Conservation (phyloP, 2,888 invertebrate species). For the Thyatira batis region DNA sequence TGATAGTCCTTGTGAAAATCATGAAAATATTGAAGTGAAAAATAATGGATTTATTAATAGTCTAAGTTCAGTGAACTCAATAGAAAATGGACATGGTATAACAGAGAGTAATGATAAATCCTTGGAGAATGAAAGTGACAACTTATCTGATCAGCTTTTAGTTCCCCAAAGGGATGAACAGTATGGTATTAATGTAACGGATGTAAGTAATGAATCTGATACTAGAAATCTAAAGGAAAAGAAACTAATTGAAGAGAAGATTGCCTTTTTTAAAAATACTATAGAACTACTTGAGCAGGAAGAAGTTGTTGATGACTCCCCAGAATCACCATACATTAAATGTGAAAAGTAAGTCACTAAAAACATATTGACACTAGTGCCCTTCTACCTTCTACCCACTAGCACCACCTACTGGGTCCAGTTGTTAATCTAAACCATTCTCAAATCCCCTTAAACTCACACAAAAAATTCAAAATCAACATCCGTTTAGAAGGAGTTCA, state of each 20-base stretch:
- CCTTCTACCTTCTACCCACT: no score
- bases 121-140: not conserved
- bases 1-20: not conserved
- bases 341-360: conserved; percentile 40
- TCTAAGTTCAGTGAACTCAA: not conserved
- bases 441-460: no score
- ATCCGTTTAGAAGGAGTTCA: no score
- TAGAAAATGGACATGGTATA: not conserved
- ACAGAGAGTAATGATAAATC: no score
- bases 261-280: conserved; percentile 29
- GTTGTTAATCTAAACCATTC: no score
- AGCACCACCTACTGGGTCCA: no score
- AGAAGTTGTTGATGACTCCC: conserved; percentile 41
- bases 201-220: conserved; percentile 5
- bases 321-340: conserved; percentile 41
- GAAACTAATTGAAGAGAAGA: conserved; percentile 35
- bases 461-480: no score
- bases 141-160: conserved; percentile 10
- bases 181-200: conserved; percentile 4
- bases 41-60: not conserved
- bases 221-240: conserved; percentile 12
- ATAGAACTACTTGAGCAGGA: conserved; percentile 42
- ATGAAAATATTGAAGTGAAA: not conserved
- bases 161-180: conserved; percentile 20
- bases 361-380: no score